Base-by-base conservation (phyloP, 2,113 vertebrate species). In the Hippocampus abdominalis region DNA sequence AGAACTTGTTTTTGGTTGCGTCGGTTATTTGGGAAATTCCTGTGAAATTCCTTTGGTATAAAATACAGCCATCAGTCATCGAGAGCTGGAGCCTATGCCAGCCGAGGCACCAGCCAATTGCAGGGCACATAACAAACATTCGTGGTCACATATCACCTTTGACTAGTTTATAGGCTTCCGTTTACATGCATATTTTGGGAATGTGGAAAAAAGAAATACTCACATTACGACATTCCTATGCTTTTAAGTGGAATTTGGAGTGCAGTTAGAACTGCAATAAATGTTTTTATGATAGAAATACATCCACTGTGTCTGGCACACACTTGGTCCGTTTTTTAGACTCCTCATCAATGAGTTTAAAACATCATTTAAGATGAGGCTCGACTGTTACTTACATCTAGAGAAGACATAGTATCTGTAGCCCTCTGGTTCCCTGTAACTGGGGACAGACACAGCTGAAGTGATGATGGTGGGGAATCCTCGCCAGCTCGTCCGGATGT, bases 321-420 rank as follows among this genome's bases (percentile, higher is more conserved):
- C 29, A 73, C 42, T 72, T 67, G 72, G 67, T 60, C 15, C 66
- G 64, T 20, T 32, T 66, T 51, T 75, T 70, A 82, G 51, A 51
- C 39, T 2, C 60, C n/a, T 54, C 48, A 46, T 69, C 44, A 62
- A 60, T 60, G 44, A 66, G n/a, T n/a, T 68, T 42, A 54, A 73
- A 20, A 51, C 0, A 6, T 36, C 12, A n/a, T 49, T 48, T 48
- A 13, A 12, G 46, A 8, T 53, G 8, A 21, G 4, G 27, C 46
- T 67, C 12, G 1, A 9, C n/a, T 60, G 27, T 32, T 29, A 60
- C 94, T 93, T 91, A 98, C 97, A 90, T 84, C 90, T 93, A 16
- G 95, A 95, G 86, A 98, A 94, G 66, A 95, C 89, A 0, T 92
- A 93, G 78, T 98, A 98, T 65, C 93, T 95, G 0, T 95, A 98